These are phyloP conservation scores for Stenolophus ochropezus DNA, from an alignment of 2,888 invertebrate species.

Conservation along the genomic window DNA sequence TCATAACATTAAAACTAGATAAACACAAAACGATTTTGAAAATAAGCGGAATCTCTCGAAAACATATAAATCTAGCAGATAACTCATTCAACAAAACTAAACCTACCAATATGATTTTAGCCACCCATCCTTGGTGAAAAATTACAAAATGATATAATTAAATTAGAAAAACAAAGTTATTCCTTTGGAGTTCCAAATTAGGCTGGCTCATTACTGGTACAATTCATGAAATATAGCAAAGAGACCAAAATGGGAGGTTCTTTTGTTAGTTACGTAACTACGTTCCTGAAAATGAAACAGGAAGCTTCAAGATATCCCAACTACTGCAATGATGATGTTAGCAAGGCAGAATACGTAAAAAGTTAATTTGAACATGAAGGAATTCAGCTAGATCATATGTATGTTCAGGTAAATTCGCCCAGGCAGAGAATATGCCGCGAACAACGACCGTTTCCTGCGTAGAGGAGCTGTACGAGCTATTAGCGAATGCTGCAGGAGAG, in stretches of 20 bases:
- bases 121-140: neutral
- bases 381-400: slow-evolving; percentile 38
- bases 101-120: slow-evolving; percentile 58
- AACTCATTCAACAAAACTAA: slow-evolving; percentile 40
- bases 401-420: slow-evolving; percentile 55
- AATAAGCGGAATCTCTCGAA: neutral
- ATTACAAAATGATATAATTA: slow-evolving; percentile 41
- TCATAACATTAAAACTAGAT: neutral
- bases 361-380: slow-evolving; percentile 61
- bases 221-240: slow-evolving; percentile 67
- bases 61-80: neutral
- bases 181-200: neutral
- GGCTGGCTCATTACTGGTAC: neutral
- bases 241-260: slow-evolving; percentile 64
- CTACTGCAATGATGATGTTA: slow-evolving; percentile 58
- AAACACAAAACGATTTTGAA: neutral
- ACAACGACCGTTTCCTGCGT: slow-evolving; percentile 51
- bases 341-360: slow-evolving; percentile 58
- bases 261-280: slow-evolving; percentile 67
- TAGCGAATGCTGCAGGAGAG: slow-evolving; percentile 61
- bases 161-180: neutral
- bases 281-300: neutral
- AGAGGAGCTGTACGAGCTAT: slow-evolving; percentile 60
- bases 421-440: slow-evolving; percentile 61
- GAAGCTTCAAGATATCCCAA: slow-evolving; percentile 60